phyloP scores from a whole-genome alignment of 35 echinoderm and acorn worm genomes.

The Apostichopus californicus region DNA sequence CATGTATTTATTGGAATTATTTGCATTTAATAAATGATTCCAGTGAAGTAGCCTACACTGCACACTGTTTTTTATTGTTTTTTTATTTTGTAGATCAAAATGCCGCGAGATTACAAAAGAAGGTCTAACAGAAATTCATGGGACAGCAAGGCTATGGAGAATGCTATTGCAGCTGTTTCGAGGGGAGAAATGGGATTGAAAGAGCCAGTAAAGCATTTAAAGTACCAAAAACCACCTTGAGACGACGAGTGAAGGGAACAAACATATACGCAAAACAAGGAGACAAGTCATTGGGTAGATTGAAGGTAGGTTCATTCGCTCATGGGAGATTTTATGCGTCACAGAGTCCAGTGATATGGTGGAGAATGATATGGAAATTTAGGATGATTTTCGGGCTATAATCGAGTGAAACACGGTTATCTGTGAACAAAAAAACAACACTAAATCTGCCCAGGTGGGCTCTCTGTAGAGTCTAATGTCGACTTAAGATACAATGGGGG shows the following conservation, averaged over 20 bases:
- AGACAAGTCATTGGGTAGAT: slow-evolving; percentile 20
- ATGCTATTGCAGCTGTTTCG: neutral
- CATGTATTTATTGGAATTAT: neutral
- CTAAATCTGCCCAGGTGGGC: too few species aligned
- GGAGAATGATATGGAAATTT: neutral
- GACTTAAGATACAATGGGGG: too few species aligned
- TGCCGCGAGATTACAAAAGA: neutral
- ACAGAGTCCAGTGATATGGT: neutral
- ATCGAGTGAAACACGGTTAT: neutral
- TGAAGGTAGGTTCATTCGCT: slow-evolving; percentile 6
- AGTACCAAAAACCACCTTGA: neutral
- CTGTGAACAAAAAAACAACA: neutral
- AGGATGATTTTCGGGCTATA: neutral
- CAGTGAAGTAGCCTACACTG: neutral
- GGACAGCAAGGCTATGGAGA: slow-evolving; percentile 12
- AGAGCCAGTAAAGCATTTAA: neutral
- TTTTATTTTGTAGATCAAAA: neutral
- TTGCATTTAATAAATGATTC: neutral
- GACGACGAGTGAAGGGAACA: neutral
- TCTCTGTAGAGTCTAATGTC: too few species aligned
- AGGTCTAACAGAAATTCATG: slow-evolving; percentile 24
- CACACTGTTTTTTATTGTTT: neutral
- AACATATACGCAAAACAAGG: slow-evolving; percentile 32
- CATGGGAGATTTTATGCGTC: too few species aligned
- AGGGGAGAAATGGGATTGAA: slow-evolving; percentile 15